phyloP scores from a whole-genome alignment of 1,140 invertebrate genomes.

The Brachionus sp. region DNA sequence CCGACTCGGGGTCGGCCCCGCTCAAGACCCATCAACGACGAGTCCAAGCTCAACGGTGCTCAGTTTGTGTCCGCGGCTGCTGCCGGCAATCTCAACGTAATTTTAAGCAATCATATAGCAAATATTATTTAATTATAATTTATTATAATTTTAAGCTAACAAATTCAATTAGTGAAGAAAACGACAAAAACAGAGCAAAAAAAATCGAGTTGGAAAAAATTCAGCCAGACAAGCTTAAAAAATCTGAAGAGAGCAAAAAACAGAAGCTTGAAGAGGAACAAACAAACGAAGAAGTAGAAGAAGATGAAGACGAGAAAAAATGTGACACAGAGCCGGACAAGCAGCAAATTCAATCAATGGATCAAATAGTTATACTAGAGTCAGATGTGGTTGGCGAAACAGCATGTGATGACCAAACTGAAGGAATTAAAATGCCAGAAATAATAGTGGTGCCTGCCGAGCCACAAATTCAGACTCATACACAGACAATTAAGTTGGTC shows the following conservation, averaged over 20 bases:
- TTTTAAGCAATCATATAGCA: neutral
- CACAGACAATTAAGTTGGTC: neutral
- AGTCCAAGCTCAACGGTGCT: conserved; percentile 13
- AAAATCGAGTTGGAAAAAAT: conserved; percentile 2
- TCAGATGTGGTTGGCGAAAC: neutral
- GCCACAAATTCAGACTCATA: neutral
- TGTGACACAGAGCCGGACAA: neutral
- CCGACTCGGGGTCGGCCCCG: neutral
- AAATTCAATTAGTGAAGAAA: neutral
- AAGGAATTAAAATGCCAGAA: neutral
- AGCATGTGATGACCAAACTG: neutral
- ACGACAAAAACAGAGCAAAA: neutral
- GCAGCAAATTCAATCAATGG: neutral
- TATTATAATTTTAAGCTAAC: conserved; percentile 11
- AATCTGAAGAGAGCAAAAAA: neutral
- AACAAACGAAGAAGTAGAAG: neutral
- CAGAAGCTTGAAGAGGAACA: neutral
- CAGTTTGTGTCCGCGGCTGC: neutral
- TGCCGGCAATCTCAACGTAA: conserved; percentile 19
- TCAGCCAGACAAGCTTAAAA: conserved; percentile 29
- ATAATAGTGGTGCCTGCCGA: neutral
- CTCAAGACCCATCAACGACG: neutral
- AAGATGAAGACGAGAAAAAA: neutral
- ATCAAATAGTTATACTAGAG: neutral
- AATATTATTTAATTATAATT: neutral